Evolutionary conservation across 1,140 invertebrate genomes (phyloP).

Genomic region (Ceratitis capitata): DNA sequence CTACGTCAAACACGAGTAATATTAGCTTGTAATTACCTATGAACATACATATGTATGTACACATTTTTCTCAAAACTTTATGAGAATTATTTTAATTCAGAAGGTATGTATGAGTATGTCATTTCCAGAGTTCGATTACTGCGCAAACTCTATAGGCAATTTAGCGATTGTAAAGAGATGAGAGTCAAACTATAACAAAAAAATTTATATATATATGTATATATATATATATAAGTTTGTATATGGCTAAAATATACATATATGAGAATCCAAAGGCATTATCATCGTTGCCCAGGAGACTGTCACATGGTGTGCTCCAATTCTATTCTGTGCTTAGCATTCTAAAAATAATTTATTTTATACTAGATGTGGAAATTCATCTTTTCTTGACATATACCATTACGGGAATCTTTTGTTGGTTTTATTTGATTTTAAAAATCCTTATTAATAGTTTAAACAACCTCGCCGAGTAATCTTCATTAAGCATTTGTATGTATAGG

Average conservation of each 20-base stretch:
- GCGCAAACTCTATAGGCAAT: background rate
- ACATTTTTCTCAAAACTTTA: background rate
- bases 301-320: constrained; percentile 34
- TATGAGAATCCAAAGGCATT: constrained; percentile 12
- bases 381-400: constrained; percentile 19
- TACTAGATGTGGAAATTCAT: constrained; percentile 21
- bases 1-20: background rate
- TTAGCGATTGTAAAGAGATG: background rate
- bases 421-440: background rate
- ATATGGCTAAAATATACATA: background rate
- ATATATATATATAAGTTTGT: background rate
- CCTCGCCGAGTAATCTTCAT: background rate
- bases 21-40: background rate
- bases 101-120: background rate
- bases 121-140: constrained; percentile 16
- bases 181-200: background rate
- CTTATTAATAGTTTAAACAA: background rate
- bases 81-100: background rate
- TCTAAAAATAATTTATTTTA: constrained; percentile 36
- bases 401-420: constrained; percentile 15
- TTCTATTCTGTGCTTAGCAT: constrained; percentile 27
- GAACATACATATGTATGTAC: background rate
- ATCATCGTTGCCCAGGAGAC: constrained; percentile 28
- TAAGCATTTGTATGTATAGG: background rate
- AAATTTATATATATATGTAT: background rate